Conservation (phyloP, 2,113 vertebrate genomes). For the Notothenia coriiceps region DNA sequence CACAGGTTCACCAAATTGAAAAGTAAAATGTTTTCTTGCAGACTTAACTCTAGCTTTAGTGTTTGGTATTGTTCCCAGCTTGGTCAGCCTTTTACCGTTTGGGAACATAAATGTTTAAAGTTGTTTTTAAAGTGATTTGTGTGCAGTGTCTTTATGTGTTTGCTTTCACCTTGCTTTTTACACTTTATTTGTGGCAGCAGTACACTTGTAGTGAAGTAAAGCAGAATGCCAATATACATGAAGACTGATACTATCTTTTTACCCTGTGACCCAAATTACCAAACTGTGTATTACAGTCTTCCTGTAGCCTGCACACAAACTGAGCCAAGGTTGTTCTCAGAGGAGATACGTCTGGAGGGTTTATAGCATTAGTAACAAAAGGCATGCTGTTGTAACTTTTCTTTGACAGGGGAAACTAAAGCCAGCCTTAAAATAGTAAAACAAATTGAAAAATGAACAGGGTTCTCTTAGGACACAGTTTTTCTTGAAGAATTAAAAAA, state of each 20-base stretch:
- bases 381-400: constrained; percentile 9
- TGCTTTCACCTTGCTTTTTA: constrained; percentile 16
- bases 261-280: constrained; percentile 31
- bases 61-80: not conserved
- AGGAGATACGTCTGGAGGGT: constrained; percentile 13
- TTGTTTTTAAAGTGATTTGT: constrained; percentile 9
- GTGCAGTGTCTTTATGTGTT: not conserved
- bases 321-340: constrained; percentile 17
- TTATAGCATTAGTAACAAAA: constrained; percentile 21
- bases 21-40: not conserved
- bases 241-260: constrained; percentile 18
- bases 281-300: constrained; percentile 13
- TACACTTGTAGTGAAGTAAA: constrained; percentile 1
- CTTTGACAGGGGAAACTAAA: constrained; percentile 14
- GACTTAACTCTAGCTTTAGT: not conserved
- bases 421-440: not conserved
- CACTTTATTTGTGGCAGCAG: constrained; percentile 11
- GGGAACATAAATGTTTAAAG: constrained; percentile 17
- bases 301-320: not conserved
- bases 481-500: not conserved
- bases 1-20: constrained; percentile 4
- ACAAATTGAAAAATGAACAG: constrained; percentile 7
- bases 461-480: not conserved
- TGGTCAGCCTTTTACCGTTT: not conserved
- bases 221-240: constrained; percentile 14